These are phyloP conservation scores for Leptinotarsa rubiginosa DNA, from an alignment of 2,888 invertebrate genomes.

Conservation along the genomic window DNA sequence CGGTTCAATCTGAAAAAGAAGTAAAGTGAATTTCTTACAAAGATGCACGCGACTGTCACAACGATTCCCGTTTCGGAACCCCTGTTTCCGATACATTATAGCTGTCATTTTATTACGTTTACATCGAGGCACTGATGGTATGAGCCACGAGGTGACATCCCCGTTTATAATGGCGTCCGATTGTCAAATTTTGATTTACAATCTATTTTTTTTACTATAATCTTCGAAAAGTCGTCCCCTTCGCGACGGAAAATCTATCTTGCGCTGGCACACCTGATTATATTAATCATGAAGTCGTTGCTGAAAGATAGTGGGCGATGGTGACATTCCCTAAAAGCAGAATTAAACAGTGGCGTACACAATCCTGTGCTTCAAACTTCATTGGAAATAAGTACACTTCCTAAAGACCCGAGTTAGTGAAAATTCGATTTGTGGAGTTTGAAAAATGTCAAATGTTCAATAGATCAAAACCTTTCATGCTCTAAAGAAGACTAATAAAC, in stretches of 20 bases:
- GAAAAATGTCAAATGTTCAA: neutral
- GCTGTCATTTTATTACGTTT: constrained; percentile 53
- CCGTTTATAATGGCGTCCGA: constrained; percentile 60
- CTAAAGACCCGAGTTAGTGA: no score
- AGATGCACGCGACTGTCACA: constrained; percentile 2
- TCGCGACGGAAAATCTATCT: constrained; percentile 24
- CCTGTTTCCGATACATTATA: constrained; percentile 49
- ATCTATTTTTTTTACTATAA: constrained; percentile 50
- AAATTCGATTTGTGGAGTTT: neutral
- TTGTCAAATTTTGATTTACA: constrained; percentile 62
- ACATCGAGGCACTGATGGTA: constrained; percentile 55
- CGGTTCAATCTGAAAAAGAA: neutral
- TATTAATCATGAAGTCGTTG: constrained; percentile 41
- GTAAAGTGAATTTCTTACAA: constrained; percentile 6
- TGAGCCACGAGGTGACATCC: constrained; percentile 60
- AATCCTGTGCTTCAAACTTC: neutral
- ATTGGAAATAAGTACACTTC: neutral
- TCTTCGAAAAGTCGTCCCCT: constrained; percentile 31
- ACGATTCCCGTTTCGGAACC: constrained; percentile 36
- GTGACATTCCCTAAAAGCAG: constrained; percentile 35
- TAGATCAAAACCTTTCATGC: no score
- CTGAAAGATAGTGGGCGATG: constrained; percentile 33
- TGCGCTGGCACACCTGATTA: constrained; percentile 35
- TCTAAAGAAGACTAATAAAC: no score
- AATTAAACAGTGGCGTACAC: constrained; percentile 32